Conservation (phyloP, 2,888 invertebrate genomes). For the Neoaliturus tenellus region DNA sequence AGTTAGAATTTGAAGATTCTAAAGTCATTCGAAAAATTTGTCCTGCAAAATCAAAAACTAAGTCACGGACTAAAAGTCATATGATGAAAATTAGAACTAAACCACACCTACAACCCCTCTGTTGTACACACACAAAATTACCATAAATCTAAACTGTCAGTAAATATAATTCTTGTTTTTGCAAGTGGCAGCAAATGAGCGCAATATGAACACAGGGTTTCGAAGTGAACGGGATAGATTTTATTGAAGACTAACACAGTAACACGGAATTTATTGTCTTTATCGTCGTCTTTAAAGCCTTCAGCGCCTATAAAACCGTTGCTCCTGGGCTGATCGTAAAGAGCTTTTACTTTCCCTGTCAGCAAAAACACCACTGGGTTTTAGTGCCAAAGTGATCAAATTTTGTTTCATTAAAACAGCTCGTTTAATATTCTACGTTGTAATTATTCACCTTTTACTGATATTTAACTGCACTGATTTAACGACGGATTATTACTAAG, state of each 20-base stretch:
- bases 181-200: not conserved
- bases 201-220: not conserved
- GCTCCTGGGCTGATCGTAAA: slow-evolving; percentile 20
- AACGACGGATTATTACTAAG: too few species aligned
- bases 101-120: too few species aligned
- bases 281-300: slow-evolving; percentile 16
- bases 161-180: too few species aligned
- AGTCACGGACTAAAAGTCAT: too few species aligned
- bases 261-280: slow-evolving; percentile 28
- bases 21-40: too few species aligned
- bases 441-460: too few species aligned
- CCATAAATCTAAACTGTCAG: too few species aligned
- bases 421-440: not conserved
- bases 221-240: not conserved
- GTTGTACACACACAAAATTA: too few species aligned
- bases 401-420: not conserved
- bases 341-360: slow-evolving; percentile 5
- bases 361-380: not conserved
- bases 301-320: slow-evolving; percentile 16
- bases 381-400: not conserved
- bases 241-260: slow-evolving; percentile 11
- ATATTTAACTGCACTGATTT: too few species aligned
- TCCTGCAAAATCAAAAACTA: too few species aligned
- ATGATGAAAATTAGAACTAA: too few species aligned
- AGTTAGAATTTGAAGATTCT: too few species aligned